These are phyloP conservation scores for Antennarius striatus DNA, from an alignment of 2,113 vertebrate species.

Conservation along the genomic window DNA sequence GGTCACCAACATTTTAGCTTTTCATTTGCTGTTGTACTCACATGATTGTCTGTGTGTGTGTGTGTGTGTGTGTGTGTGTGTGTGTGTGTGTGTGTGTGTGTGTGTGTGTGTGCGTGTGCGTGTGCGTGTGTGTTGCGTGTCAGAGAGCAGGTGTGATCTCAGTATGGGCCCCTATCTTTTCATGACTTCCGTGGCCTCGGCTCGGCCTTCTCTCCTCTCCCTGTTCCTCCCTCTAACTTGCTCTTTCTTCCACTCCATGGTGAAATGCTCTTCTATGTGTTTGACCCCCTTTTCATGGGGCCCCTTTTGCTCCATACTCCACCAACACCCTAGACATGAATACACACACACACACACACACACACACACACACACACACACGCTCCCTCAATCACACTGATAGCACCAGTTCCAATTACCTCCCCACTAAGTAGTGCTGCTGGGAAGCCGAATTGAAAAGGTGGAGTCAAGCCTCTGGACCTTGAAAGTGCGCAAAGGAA, in stretches of 20 bases:
- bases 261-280: slow-evolving; percentile 69
- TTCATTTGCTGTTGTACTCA: slow-evolving; percentile 21
- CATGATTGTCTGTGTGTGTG: slow-evolving; percentile 11
- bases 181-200: slow-evolving; percentile 46
- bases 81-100: too few species aligned
- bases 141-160: slow-evolving; percentile 68
- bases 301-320: slow-evolving; percentile 71
- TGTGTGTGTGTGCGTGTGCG: slow-evolving; percentile 16
- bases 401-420: slow-evolving; percentile 83
- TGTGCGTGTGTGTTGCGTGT: slow-evolving; percentile 30
- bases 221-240: slow-evolving; percentile 63
- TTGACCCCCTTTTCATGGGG: slow-evolving; percentile 64
- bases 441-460: slow-evolving; percentile 80
- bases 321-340: slow-evolving; percentile 71
- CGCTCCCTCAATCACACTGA: slow-evolving; percentile 79
- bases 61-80: slow-evolving; percentile 19
- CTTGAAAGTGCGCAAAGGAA: slow-evolving; percentile 73
- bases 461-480: slow-evolving; percentile 77
- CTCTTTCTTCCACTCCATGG: slow-evolving; percentile 62
- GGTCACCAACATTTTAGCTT: background rate
- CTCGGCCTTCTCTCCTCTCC: slow-evolving; percentile 54
- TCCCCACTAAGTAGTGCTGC: slow-evolving; percentile 80
- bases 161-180: slow-evolving; percentile 64
- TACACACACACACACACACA: slow-evolving; percentile 41
- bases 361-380: slow-evolving; percentile 36